phyloP scores from a whole-genome alignment of 2,888 invertebrate species.

The Lepidocyrtoides sp. region DNA sequence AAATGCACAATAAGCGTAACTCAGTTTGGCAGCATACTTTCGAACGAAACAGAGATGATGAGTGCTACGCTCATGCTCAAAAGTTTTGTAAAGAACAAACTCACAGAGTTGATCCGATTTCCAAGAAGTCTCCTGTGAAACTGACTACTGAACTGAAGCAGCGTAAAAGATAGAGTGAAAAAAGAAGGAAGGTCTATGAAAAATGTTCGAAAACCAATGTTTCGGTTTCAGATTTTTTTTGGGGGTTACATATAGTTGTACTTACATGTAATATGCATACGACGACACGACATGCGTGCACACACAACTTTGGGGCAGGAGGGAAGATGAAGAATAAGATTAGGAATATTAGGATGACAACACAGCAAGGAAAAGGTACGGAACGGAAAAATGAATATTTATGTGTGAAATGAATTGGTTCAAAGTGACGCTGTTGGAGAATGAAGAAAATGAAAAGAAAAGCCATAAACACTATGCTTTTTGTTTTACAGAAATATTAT shows the following conservation, averaged over 20 bases:
- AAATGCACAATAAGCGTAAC: not conserved
- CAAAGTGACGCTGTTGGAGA: not conserved
- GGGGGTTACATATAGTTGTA: too few relatives aligned
- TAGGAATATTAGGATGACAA: too few relatives aligned
- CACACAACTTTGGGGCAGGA: not conserved
- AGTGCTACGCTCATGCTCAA: too few relatives aligned
- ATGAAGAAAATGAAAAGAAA: not conserved
- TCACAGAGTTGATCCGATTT: constrained; percentile 56
- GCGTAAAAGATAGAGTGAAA: not conserved
- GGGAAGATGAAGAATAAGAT: too few relatives aligned
- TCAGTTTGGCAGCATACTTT: too few relatives aligned
- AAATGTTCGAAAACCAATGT: not conserved
- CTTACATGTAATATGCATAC: too few relatives aligned
- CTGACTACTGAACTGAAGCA: constrained; percentile 54
- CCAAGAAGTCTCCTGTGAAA: constrained; percentile 64
- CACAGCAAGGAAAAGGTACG: not conserved
- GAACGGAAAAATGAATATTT: constrained; percentile 10
- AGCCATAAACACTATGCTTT: not conserved
- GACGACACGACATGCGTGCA: not conserved
- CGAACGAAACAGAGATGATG: too few relatives aligned
- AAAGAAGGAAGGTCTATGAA: too few relatives aligned
- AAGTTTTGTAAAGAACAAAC: too few relatives aligned
- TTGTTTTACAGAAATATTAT: constrained; percentile 7
- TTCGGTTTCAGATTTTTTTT: constrained; percentile 15
- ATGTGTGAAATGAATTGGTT: constrained; percentile 22